Evolutionary conservation across 2,797 vertebrate species (phyloP), one percentile per base, ranked within the genome.

Genomic region (Choloepus didactylus): DNA sequence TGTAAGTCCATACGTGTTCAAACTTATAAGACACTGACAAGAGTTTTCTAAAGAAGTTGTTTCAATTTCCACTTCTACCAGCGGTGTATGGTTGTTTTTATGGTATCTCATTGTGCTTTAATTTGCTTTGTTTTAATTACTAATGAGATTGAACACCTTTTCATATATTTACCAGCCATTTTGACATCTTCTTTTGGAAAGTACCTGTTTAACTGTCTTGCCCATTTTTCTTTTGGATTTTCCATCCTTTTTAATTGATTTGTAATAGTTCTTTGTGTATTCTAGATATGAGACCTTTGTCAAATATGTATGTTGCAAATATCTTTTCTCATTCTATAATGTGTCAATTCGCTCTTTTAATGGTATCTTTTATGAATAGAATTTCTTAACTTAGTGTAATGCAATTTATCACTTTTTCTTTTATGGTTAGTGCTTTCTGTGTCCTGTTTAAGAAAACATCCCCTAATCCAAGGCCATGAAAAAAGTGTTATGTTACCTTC

Each of bases 371-470:
- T 25, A 70, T 79, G 15, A 72, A 60, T 56, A 46, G 15, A 82
- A 56, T 93, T 73, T 95, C 11, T 85, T 62, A 76, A 82, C 79
- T 88, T 91, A 60, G 75, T 49, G 5, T 75, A 75, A 16, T 51
- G 51, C 4, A 72, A 21, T 66, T 86, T 89, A 72, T 70, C n/a
- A 88, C 38, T 85, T 93, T 88, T 70, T 70, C n/a, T 21, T 66
- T 79, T 70, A 29, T 86, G 7, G 29, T 79, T 87, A 49, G 54
- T 87, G 51, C 35, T 62, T 66, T 87, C 35, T 88, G 2, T 84
- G 38, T 59, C 38, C 54, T 79, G 27, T 51, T 69, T 70, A 66
- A 76, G 25, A 92, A 46, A 82, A 25, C 51, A 70, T 80, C 62
- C 18, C 5, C 81, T 18, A 80, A 27, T 44, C 15, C 15, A 66